A percentile compares a stretch with the other conserved stretches of the same genome.
phyloP scores from a whole-genome alignment of 2,888 invertebrate species.

The Hirtodrosophila duncani region DNA sequence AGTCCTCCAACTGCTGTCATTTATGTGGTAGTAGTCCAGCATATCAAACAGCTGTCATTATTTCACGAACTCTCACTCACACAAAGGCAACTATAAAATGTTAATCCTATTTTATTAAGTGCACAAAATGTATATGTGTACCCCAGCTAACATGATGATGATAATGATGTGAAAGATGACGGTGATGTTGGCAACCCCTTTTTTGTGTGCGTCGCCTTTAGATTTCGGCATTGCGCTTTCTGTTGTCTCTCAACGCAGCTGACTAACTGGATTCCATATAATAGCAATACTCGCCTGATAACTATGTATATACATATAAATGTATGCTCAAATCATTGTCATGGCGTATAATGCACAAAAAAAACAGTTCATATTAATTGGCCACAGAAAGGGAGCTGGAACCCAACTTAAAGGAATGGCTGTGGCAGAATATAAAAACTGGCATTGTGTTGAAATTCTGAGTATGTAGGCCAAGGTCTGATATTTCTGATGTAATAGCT shows the following conservation, averaged over 20 bases:
- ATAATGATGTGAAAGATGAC: slow-evolving; percentile 33
- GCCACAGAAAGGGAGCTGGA: no score
- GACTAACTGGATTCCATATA: slow-evolving; percentile 48
- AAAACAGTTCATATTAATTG: slow-evolving; percentile 21
- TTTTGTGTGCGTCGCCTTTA: slow-evolving; percentile 14
- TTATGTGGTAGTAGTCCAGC: slow-evolving; percentile 21
- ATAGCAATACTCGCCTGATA: not conserved
- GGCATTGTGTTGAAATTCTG: no score
- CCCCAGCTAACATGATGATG: slow-evolving; percentile 32
- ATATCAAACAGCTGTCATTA: slow-evolving; percentile 63
- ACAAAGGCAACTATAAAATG: slow-evolving; percentile 56
- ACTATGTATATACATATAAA: not conserved
- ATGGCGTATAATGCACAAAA: slow-evolving; percentile 20
- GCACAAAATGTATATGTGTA: slow-evolving; percentile 37
- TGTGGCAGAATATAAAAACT: no score
- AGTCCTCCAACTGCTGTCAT: slow-evolving; percentile 22
- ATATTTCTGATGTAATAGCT: no score
- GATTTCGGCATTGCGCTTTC: slow-evolving; percentile 26
- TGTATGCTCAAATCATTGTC: no score
- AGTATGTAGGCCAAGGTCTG: no score
- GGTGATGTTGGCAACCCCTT: slow-evolving; percentile 34
- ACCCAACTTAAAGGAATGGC: no score
- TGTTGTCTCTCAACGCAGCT: slow-evolving; percentile 36
- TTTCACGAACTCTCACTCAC: slow-evolving; percentile 51
- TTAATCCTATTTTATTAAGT: slow-evolving; percentile 70